Conservation (phyloP, 2,888 invertebrate genomes). For the Palloptera scutellata region DNA sequence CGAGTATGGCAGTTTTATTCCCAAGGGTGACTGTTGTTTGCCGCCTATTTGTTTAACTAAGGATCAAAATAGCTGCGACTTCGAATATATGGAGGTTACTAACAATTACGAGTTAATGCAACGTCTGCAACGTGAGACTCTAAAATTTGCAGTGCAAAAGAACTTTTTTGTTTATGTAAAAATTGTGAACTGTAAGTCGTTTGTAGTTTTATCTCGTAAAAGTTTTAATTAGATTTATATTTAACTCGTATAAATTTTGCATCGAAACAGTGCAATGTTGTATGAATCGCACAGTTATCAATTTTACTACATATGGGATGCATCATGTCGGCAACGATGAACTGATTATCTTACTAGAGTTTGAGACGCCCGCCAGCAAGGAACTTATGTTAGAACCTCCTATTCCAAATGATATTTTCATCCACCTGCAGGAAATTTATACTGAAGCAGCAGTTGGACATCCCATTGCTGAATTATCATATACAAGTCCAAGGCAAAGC, state of each 20-base stretch:
- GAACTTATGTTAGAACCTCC: slow-evolving; percentile 30
- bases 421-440: slow-evolving; percentile 77
- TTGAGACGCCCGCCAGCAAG: slow-evolving; percentile 68
- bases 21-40: slow-evolving; percentile 66
- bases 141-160: slow-evolving; percentile 77
- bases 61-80: slow-evolving; percentile 52
- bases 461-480: slow-evolving; percentile 75
- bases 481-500: slow-evolving; percentile 67
- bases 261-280: slow-evolving; percentile 74
- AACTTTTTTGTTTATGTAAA: slow-evolving; percentile 79
- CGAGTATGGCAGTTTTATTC: slow-evolving; percentile 57
- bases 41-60: slow-evolving; percentile 63
- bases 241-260: no score
- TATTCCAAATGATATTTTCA: slow-evolving; percentile 76
- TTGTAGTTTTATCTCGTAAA: no score
- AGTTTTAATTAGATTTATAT: background rate
- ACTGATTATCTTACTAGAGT: slow-evolving; percentile 77
- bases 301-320: slow-evolving; percentile 79
- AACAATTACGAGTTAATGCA: slow-evolving; percentile 69
- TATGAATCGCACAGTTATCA: slow-evolving; percentile 77
- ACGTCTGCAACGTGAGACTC: slow-evolving; percentile 69
- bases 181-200: slow-evolving; percentile 75
- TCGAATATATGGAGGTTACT: slow-evolving; percentile 58
- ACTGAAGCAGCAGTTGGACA: slow-evolving; percentile 72
- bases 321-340: slow-evolving; percentile 85